Evolutionary conservation across 2,888 invertebrate genomes (phyloP).

Genomic region (Leptopilina drosophilae): DNA sequence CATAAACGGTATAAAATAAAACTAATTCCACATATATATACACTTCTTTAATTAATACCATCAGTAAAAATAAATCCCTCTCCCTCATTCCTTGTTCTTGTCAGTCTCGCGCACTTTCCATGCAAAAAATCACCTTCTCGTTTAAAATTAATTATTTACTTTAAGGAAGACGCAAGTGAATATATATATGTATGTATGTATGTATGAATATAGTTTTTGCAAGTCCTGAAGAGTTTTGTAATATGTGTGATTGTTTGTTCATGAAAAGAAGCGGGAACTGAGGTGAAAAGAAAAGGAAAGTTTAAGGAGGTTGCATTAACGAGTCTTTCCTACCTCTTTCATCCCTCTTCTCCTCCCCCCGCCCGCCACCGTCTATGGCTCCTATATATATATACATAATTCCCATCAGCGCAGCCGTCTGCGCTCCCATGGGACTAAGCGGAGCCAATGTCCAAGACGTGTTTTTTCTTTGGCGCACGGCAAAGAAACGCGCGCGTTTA

Average conservation of each 20-base stretch:
- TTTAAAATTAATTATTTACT: constrained; percentile 15
- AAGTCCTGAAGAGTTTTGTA: background rate
- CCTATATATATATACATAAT: background rate
- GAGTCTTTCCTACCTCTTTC: constrained; percentile 8
- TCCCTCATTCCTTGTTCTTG: no score
- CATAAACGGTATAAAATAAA: no score
- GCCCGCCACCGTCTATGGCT: background rate
- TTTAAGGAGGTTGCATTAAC: constrained; percentile 28
- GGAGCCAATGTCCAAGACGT: no score
- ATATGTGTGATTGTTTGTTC: constrained; percentile 16
- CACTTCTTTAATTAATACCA: no score
- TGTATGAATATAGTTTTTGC: constrained; percentile 3
- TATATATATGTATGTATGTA: no score
- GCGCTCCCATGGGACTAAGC: constrained; percentile 3
- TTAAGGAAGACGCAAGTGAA: background rate
- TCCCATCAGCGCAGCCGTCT: background rate
- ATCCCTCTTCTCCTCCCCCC: background rate
- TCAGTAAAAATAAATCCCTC: no score
- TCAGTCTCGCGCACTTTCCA: constrained; percentile 61
- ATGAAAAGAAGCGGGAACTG: no score
- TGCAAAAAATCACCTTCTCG: no score
- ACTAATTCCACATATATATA: no score
- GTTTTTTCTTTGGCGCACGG: constrained; percentile 53
- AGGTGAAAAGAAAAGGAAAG: background rate
- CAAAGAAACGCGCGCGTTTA: constrained; percentile 64